Evolutionary conservation across 1,140 invertebrate species (phyloP), one percentile per base, ranked within the genome.

Genomic region (Platyscapa corneri): DNA sequence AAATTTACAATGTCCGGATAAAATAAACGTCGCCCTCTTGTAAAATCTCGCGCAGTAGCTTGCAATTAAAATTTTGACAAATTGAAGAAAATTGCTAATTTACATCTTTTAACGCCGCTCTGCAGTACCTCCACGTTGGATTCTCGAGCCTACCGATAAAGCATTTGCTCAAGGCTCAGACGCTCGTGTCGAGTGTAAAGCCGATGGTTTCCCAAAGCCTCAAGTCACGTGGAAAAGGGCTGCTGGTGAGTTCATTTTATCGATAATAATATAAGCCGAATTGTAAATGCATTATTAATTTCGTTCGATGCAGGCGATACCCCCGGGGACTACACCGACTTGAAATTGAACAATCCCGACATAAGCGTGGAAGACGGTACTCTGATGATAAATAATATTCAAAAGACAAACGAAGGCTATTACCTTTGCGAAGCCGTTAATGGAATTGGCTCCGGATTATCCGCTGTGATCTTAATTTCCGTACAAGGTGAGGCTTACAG

Each of bases 341-440:
- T 98, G 89, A 97, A 97, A 94, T 95, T 96, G 83, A 97, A 96
- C 90, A 97, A 97, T 92, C 97, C 97, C 85, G 96, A 97, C 89
- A 97, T 98, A 80, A 97, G 97, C 93, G 96, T 98, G 60, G 97
- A 98, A 92, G 98, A 99, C 92, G 98, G 98, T 83, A 98, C 97
- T 80, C 93, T 98, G 64, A 95, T 96, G 53, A 97, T 99, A 90
- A 95, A 96, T 88, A 97, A 98, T 88, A 98, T 98, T 88, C 96
- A 97, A 91, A 98, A 98, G 93, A 96, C 95, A 6, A 98, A 98
- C 90, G 97, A 98, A 94, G 98, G 98, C 14, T 98, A 98, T 91
- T 99, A 99, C 93, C 94, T 99, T 34, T 99, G 98, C 91, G 98
- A 99, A 94, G 98, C 98, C 74, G 97, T 97, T 46, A 99, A 99